Conservation (phyloP, 2,113 vertebrate species). For the Condylura cristata region DNA sequence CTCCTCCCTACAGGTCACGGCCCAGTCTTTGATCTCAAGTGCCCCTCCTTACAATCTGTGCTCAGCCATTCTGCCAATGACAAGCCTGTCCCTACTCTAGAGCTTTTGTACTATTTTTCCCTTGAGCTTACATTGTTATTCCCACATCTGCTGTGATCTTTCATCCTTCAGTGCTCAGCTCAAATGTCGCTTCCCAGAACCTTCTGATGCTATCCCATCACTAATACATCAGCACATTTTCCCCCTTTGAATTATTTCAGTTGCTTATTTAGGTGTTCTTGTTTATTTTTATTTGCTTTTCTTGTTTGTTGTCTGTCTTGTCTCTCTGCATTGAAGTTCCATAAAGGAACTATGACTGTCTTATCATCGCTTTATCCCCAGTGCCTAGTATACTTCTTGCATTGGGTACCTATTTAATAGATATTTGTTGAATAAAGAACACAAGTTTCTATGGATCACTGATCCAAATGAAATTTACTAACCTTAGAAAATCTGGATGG, state of each 20-base stretch:
- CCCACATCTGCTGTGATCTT: neutral
- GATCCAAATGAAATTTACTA: slow-evolving; percentile 63
- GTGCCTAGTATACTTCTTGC: neutral
- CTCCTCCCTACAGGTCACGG: neutral
- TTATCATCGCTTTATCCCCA: neutral
- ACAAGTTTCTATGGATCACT: slow-evolving; percentile 42
- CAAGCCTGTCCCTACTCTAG: neutral
- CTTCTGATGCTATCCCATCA: neutral
- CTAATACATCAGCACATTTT: neutral
- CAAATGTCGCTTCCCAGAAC: slow-evolving; percentile 19
- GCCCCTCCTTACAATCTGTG: neutral
- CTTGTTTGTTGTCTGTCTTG: neutral
- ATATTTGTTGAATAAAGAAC: slow-evolving; percentile 3
- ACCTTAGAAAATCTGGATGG: slow-evolving; percentile 30
- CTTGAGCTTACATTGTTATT: neutral
- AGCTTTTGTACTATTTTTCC: neutral
- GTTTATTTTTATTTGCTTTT: slow-evolving; percentile 9
- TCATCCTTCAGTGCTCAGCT: neutral
- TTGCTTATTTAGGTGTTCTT: slow-evolving; percentile 10
- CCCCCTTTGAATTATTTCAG: neutral
- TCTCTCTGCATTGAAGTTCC: neutral
- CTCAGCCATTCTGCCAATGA: neutral
- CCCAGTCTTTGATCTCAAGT: neutral
- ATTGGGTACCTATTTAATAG: slow-evolving; percentile 38
- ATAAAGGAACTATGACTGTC: neutral